Evolutionary conservation across 2,797 vertebrate species (phyloP).

Genomic region (Caiman crocodilus): DNA sequence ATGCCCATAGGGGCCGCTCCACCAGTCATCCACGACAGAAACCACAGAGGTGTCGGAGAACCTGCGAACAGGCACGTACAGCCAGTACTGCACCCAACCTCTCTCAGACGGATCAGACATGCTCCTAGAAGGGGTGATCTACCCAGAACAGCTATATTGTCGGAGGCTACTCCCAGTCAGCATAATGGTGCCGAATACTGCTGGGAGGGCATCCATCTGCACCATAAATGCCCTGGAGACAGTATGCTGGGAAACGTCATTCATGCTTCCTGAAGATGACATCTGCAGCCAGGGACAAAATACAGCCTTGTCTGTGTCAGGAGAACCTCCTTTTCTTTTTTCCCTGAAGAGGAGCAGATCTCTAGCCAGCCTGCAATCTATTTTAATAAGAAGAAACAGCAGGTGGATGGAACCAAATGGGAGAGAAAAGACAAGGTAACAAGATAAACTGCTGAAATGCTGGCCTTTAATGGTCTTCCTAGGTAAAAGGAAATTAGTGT

Average conservation of each 20-base stretch:
- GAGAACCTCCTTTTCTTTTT: background rate
- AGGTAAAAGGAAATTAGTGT: background rate
- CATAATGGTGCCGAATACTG: background rate
- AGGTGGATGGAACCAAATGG: background rate
- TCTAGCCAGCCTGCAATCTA: background rate
- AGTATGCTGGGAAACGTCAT: background rate
- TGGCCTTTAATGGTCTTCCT: background rate
- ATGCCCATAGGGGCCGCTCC: background rate
- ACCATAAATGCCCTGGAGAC: background rate
- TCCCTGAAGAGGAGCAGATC: background rate
- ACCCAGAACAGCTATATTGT: background rate
- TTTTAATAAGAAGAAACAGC: background rate
- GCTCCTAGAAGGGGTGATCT: background rate
- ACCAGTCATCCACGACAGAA: background rate
- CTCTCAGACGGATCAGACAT: background rate
- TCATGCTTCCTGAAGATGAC: background rate
- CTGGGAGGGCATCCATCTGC: background rate
- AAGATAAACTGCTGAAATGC: background rate
- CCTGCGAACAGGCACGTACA: background rate
- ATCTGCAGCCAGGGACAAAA: background rate
- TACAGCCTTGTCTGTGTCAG: background rate
- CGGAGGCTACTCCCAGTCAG: background rate
- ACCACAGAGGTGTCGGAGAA: background rate
- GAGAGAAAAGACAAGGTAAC: background rate
- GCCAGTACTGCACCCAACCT: background rate